A percentile compares a stretch with the other conserved stretches of the same genome.
These are phyloP conservation scores for Halotydeus destructor DNA, from an alignment of 1,140 invertebrate genomes.

Conservation along the genomic window DNA sequence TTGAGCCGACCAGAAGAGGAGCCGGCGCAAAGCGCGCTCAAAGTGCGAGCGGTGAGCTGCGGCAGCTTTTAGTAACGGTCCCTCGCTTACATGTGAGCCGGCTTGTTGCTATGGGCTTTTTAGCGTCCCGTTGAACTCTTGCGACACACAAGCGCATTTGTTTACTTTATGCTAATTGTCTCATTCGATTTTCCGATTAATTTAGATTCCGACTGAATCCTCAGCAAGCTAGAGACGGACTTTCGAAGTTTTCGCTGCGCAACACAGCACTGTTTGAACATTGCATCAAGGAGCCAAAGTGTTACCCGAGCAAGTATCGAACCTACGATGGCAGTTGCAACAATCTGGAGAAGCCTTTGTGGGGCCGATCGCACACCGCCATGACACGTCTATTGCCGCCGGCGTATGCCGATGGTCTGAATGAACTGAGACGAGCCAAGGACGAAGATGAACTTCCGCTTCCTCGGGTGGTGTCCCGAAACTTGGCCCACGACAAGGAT, in stretches of 20 bases:
- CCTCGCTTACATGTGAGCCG: too few species aligned
- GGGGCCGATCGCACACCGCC: constrained; percentile 25
- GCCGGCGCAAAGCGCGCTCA: too few species aligned
- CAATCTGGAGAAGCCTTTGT: constrained; percentile 33
- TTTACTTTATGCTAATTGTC: background rate
- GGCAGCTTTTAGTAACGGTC: too few species aligned
- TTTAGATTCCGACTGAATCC: constrained; percentile 7
- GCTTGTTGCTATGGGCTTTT: too few species aligned
- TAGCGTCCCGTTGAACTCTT: too few species aligned
- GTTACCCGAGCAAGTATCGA: constrained; percentile 26
- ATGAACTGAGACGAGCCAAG: constrained; percentile 8
- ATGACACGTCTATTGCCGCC: constrained; percentile 24
- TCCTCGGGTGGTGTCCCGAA: constrained; percentile 15
- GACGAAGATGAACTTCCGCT: constrained; percentile 15
- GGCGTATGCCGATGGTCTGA: constrained; percentile 23
- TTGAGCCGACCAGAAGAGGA: background rate
- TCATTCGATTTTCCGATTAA: background rate
- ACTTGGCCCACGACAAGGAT: constrained; percentile 15
- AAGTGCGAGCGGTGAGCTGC: too few species aligned
- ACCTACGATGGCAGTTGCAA: constrained; percentile 51
- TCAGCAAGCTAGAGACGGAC: constrained; percentile 11
- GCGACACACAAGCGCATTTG: too few species aligned
- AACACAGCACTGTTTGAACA: constrained; percentile 10
- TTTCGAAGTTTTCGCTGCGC: constrained; percentile 5
- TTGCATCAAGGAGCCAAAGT: constrained; percentile 10